Conservation (phyloP, 1,140 invertebrate genomes). For the Tetramorium alpestre region DNA sequence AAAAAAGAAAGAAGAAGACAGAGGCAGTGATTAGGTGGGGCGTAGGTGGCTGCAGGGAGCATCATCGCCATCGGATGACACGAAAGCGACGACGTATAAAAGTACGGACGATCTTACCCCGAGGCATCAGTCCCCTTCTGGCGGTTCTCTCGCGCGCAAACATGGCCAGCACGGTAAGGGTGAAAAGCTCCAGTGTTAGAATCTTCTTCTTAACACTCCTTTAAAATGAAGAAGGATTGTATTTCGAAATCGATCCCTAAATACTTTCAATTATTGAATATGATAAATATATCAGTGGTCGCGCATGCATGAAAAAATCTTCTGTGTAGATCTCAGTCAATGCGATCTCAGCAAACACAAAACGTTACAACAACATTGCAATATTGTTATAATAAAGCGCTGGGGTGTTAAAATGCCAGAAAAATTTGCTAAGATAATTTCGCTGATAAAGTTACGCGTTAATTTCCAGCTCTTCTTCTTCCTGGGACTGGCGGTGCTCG, state of each 20-base stretch:
- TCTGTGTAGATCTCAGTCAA: too few relatives aligned
- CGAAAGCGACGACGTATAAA: conserved; percentile 80
- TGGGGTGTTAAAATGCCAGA: neutral
- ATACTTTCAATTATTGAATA: neutral
- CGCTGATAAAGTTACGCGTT: neutral
- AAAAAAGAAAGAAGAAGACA: conserved; percentile 24
- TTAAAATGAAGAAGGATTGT: neutral
- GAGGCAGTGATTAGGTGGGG: conserved; percentile 50
- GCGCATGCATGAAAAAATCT: too few relatives aligned
- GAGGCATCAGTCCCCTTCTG: conserved; percentile 82
- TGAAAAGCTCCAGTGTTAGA: neutral
- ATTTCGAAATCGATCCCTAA: neutral
- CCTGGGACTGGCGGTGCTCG: conserved; percentile 71
- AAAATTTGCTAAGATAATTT: neutral
- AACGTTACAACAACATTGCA: too few relatives aligned
- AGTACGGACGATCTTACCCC: conserved; percentile 81
- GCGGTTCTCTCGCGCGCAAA: conserved; percentile 78
- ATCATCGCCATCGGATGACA: conserved; percentile 70
- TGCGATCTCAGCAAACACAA: too few relatives aligned
- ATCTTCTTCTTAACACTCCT: neutral
- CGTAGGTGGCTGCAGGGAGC: conserved; percentile 73
- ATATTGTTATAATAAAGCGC: too few relatives aligned
- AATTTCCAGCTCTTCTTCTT: conserved; percentile 77
- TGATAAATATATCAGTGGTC: too few relatives aligned
- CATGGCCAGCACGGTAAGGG: conserved; percentile 83